Conservation (phyloP, 1,140 invertebrate genomes). For the Hormaphis cornu region DNA sequence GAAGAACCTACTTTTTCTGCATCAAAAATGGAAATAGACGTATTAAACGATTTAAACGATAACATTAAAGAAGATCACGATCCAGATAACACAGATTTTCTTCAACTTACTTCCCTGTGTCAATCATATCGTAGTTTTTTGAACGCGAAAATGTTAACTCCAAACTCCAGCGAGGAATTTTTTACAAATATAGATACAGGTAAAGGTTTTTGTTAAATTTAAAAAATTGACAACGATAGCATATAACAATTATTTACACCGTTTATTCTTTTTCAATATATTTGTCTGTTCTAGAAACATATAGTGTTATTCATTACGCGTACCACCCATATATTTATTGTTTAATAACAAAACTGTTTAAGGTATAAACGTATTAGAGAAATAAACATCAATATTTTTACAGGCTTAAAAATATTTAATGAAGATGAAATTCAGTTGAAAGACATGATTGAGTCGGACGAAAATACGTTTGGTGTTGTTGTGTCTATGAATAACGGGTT, state of each 20-base stretch:
- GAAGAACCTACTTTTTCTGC: not conserved
- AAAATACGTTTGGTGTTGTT: constrained; percentile 55
- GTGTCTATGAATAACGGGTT: constrained; percentile 74
- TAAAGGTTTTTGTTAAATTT: too few relatives aligned
- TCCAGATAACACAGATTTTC: not conserved
- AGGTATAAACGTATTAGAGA: too few relatives aligned
- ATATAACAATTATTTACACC: too few relatives aligned
- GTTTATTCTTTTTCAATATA: too few relatives aligned
- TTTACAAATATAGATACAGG: not conserved
- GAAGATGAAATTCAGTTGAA: not conserved
- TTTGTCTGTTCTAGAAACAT: too few relatives aligned
- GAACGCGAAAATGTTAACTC: not conserved
- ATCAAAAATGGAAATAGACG: not conserved
- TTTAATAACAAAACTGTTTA: too few relatives aligned
- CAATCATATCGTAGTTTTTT: not conserved
- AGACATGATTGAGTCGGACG: constrained; percentile 12
- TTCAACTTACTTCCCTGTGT: constrained; percentile 7
- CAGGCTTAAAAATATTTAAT: constrained; percentile 7
- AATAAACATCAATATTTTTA: not conserved
- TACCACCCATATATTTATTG: too few relatives aligned
- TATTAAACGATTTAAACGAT: not conserved
- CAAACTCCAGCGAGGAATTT: not conserved
- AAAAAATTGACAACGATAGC: too few relatives aligned
- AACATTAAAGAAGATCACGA: not conserved
- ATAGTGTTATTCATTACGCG: too few relatives aligned